phyloP scores from a whole-genome alignment of 2,888 invertebrate genomes.

The Camptogramma bilineatum region DNA sequence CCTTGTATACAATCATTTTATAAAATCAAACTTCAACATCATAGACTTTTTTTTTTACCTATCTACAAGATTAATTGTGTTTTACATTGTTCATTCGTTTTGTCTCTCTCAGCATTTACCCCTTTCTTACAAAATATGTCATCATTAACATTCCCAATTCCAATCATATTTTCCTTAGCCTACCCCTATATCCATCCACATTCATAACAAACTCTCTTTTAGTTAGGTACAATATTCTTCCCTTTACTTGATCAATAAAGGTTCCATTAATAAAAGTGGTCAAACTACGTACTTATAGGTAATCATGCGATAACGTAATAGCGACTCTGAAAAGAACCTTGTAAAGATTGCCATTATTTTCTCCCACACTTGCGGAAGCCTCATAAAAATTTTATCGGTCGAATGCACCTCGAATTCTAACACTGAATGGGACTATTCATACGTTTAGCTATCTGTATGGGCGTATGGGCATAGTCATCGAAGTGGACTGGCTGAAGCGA shows the following conservation, averaged over 20 bases:
- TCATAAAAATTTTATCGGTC: slow-evolving; percentile 51
- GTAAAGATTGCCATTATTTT: slow-evolving; percentile 7
- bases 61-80: too few species aligned
- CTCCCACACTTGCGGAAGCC: slow-evolving; percentile 27
- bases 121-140: too few species aligned
- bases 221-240: too few species aligned
- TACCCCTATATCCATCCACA: too few species aligned
- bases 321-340: neutral
- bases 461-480: slow-evolving; percentile 55
- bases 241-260: neutral
- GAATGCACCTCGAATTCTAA: slow-evolving; percentile 51
- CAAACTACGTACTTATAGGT: neutral
- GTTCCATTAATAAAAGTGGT: neutral
- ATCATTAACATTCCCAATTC: too few species aligned
- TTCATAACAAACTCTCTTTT: too few species aligned
- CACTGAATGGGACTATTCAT: slow-evolving; percentile 29
- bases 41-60: too few species aligned
- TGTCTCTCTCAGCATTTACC: too few species aligned
- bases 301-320: neutral
- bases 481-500: slow-evolving; percentile 57
- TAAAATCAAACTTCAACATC: too few species aligned
- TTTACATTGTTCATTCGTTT: too few species aligned
- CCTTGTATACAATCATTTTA: too few species aligned
- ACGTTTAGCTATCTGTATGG: slow-evolving; percentile 36
- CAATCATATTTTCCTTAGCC: too few species aligned